Base-by-base conservation (phyloP, 37 sponge, comb jelly and placozoan species). In the Geodia barretti region DNA sequence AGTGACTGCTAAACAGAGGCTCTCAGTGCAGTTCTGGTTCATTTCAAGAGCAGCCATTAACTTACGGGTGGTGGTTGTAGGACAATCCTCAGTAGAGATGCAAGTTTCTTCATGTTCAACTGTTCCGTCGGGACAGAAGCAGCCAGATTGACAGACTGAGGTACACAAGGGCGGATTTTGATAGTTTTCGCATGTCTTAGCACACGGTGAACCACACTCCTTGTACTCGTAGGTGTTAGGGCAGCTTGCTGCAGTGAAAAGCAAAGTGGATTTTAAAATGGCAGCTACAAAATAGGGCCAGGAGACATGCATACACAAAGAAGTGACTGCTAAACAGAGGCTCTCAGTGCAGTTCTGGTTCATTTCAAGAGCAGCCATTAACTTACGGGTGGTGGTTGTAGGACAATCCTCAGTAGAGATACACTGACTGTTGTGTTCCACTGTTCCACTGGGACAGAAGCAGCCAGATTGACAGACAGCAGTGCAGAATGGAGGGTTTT, bases 381-480 rank as follows among this genome's bases (percentile, higher is more conserved):
- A n/a, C n/a, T n/a, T n/a, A 23, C 20, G 25, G n/a, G 30, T 26
- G 5, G 5, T 47, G 34, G 33, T 79, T 67, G 68, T 26, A 20
- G 65, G 78, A 65, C 78, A 77, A 1, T 65, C 41, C 21, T 33
- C 4, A 59, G 78, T 34, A 65, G 41, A 21, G 1, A 77, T 42
- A 64, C 78, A 77, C 24, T 14, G 3, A 3, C 29, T 66, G 36
- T 65, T 39, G 33, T 39, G 78, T 7, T 64, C 28, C 3, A 77
- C 65, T 60, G 54, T 14, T 75, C 76, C 76, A 2, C n/a, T 2
- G 31, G 62, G 76, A 23, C 76, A 75, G 76, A 75, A 75, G 23
- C 76, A 75, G 11, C 76, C 76, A 2, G 26, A 2, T 2, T 60
- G 62, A 75, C 76, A 75, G 19, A 60, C 36, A 32, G 3, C 1